Evolutionary conservation across 2,888 invertebrate genomes (phyloP).

Genomic region (Sinodicranocentrus sp.): DNA sequence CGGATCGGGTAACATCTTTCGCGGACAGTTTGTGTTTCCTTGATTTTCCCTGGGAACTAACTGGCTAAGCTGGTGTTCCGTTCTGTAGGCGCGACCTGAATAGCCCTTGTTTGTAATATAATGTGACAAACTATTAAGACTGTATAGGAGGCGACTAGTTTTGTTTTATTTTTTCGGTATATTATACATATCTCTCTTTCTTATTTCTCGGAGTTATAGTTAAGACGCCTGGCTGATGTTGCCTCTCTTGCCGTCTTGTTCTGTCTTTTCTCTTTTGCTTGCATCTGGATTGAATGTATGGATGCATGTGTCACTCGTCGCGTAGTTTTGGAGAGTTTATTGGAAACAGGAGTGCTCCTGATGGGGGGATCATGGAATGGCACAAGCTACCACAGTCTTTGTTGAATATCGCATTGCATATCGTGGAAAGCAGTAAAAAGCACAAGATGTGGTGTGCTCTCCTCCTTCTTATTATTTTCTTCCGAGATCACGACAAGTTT

Average conservation of each 20-base stretch:
- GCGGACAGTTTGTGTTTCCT: conserved; percentile 56
- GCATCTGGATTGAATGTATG: conserved; percentile 34
- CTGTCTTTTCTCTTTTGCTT: conserved; percentile 26
- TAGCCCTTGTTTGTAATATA: conserved; percentile 4
- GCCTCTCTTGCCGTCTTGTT: conserved; percentile 37
- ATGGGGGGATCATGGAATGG: conserved; percentile 45
- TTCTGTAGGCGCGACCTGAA: not conserved
- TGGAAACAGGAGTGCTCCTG: conserved; percentile 54
- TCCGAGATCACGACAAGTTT: not conserved
- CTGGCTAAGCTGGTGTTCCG: not conserved
- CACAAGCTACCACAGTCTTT: conserved; percentile 38
- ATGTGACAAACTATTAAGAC: conserved; percentile 45
- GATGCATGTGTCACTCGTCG: conserved; percentile 45
- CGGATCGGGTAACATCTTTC: conserved; percentile 48
- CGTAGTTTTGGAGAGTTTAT: conserved; percentile 43
- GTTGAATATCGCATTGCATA: conserved; percentile 40
- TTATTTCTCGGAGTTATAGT: conserved; percentile 13
- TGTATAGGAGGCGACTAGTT: conserved; percentile 16
- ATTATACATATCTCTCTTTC: conserved; percentile 1
- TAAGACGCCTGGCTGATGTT: conserved; percentile 36
- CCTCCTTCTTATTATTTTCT: conserved; percentile 14
- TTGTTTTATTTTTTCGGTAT: conserved; percentile 30
- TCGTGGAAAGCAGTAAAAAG: not conserved
- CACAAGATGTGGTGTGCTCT: conserved; percentile 4
- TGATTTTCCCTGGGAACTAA: not conserved